Base-by-base conservation (phyloP, 2,888 invertebrate species). In the Brachypterus glaber region DNA sequence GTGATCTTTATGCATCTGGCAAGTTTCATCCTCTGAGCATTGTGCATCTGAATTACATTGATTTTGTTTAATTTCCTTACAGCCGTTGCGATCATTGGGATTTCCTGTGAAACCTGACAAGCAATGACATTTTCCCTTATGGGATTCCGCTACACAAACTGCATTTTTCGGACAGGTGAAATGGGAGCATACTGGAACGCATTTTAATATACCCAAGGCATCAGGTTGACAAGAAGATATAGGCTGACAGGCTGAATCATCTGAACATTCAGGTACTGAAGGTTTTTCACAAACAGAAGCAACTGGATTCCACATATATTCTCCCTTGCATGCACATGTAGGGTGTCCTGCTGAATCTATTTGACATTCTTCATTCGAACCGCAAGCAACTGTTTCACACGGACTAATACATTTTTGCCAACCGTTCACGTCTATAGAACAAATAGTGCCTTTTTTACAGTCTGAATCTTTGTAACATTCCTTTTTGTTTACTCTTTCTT, bases 81-180 rank as follows among this genome's bases (percentile, higher is more conserved):
- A 92, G n/a, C 92, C 92, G 47, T 80, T 80, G 15, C 92, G 76
- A 57, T 90, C 86, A 54, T 88, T 88, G 12, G 91, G 87, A 69
- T 93, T 92, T 24, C 93, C 93, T 8, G 79, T 76, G 62, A 77
- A 93, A 3, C 89, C 90, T 25, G 76, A 67, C 12, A 85, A 67
- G 59, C 93, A 95, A 55, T 86, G 82, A 58, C 93, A 95, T 54
- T 77, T 76, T 29, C 83, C 86, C 53, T 72, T 73, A 54, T 88
- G 88, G 40, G 73, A 71, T 43, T 67, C 72, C 0, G 85, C 80
- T 2, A 83, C 64, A 64, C 92, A 92, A 44, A 81, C 75, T 0
- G 91, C 82, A 63, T 91, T 88, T 37, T 76, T 73, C 0, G 90
- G 85, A 49, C 91, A 92, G 13, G 84, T 88, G 57, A 84, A 88